A percentile compares a stretch with the other conserved stretches of the same genome.
These are phyloP conservation scores for Acanthosepion lycidas DNA, from an alignment of 2,888 invertebrate genomes.

Conservation along the genomic window DNA sequence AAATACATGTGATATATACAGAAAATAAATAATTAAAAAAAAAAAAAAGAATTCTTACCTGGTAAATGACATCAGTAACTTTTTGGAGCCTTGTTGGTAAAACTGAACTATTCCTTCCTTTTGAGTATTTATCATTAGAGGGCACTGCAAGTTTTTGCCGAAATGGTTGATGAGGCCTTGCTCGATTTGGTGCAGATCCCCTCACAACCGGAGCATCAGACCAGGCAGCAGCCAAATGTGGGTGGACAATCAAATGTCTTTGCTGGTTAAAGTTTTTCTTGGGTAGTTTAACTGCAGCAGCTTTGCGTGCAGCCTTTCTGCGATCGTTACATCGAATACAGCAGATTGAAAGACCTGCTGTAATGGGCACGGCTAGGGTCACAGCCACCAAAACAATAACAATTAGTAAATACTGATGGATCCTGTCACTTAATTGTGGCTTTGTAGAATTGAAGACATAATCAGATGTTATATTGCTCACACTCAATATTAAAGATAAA, in stretches of 20 bases:
- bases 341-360: background rate
- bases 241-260: background rate
- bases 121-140: background rate
- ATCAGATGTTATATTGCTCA: background rate
- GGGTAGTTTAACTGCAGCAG: background rate
- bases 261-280: background rate
- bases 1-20: too few species aligned
- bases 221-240: background rate
- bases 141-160: background rate
- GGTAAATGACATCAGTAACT: background rate
- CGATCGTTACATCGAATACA: constrained; percentile 23
- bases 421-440: background rate
- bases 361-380: background rate
- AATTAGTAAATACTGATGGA: background rate
- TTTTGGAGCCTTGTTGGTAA: background rate
- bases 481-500: background rate
- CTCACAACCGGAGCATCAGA: background rate
- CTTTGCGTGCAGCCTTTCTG: background rate
- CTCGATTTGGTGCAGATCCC: background rate
- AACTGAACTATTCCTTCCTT: background rate
- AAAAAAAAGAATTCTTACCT: background rate
- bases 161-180: background rate
- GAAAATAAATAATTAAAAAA: too few species aligned
- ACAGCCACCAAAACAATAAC: background rate
- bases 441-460: background rate